Percentiles rank a stretch among this genome's conserved stretches.
Evolutionary conservation across 2,797 vertebrate genomes (phyloP).

Genomic region (Bradypodion pumilum): DNA sequence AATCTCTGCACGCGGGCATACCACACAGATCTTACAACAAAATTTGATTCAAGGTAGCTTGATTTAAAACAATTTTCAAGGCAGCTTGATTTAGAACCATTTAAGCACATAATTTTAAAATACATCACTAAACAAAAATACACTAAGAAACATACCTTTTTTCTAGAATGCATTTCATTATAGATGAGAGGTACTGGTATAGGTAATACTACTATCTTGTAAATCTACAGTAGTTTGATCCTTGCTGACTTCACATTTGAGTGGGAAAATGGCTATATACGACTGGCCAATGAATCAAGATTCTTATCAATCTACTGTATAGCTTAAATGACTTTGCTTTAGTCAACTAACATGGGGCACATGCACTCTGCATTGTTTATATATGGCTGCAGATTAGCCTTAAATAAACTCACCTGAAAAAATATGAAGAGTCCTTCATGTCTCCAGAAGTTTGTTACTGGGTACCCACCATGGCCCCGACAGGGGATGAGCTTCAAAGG

Average conservation of each 20-base stretch:
- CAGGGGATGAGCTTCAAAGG: constrained; percentile 78
- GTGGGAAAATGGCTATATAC: too few species aligned
- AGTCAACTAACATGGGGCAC: not conserved
- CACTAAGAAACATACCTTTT: not conserved
- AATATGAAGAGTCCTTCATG: constrained; percentile 82
- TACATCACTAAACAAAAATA: too few species aligned
- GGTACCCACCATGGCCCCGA: constrained; percentile 81
- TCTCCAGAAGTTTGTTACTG: constrained; percentile 85
- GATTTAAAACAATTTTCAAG: too few species aligned
- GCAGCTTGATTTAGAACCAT: too few species aligned
- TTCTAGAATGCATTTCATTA: constrained; percentile 13
- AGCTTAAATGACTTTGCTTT: not conserved
- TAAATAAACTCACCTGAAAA: constrained; percentile 75
- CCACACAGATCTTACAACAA: too few species aligned
- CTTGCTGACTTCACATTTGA: too few species aligned
- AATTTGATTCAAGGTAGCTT: too few species aligned
- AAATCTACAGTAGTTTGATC: too few species aligned
- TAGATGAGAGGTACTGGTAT: constrained; percentile 21
- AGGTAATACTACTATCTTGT: not conserved
- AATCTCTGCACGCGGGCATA: too few species aligned
- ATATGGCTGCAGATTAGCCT: not conserved
- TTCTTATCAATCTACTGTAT: not conserved
- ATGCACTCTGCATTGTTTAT: not conserved
- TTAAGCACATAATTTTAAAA: too few species aligned
- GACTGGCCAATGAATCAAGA: not conserved